Evolutionary conservation across 2,797 vertebrate genomes (phyloP).

Genomic region (Sylvia borin): DNA sequence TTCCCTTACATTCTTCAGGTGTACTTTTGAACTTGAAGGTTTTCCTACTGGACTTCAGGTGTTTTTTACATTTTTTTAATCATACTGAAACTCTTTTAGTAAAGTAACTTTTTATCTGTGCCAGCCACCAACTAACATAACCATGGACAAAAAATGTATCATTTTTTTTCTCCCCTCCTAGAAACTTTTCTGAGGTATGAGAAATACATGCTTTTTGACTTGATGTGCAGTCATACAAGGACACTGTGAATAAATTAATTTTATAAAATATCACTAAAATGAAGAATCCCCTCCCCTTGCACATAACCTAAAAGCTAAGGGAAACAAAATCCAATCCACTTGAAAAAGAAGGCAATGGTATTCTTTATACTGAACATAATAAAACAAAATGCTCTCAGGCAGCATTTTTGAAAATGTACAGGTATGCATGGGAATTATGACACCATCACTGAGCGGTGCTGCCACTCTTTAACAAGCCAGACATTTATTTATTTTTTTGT

Average conservation of each 20-base stretch:
- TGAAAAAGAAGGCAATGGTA: background rate
- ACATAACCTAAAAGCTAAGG: background rate
- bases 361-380: background rate
- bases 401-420: background rate
- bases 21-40: background rate
- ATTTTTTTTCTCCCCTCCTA: background rate
- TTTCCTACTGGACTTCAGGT: background rate
- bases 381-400: background rate
- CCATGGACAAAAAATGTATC: background rate
- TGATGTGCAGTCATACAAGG: background rate
- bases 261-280: background rate
- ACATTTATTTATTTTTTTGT: background rate
- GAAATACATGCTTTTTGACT: background rate
- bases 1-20: background rate
- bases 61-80: background rate
- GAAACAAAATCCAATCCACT: background rate
- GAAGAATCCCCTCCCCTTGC: background rate
- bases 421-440: background rate
- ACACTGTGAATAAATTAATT: background rate
- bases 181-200: background rate
- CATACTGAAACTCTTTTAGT: background rate
- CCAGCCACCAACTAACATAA: background rate
- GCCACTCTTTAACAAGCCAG: background rate
- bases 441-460: background rate
- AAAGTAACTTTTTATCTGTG: background rate